Evolutionary conservation across 2,888 invertebrate species (phyloP).

Genomic region (Lobophora halterata): DNA sequence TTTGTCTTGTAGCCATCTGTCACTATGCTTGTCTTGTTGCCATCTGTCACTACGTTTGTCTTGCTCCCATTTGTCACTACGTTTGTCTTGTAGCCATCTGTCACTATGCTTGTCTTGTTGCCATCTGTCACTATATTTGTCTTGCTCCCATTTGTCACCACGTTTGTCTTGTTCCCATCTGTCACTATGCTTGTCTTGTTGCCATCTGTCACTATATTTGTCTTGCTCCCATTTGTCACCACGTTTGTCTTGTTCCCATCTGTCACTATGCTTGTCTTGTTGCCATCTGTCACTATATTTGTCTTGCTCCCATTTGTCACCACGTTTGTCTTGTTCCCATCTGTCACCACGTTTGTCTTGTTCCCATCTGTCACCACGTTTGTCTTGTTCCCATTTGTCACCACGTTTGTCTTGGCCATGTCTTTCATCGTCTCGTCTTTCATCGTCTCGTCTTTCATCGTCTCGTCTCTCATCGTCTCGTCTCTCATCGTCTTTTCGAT

Average conservation of each 20-base stretch:
- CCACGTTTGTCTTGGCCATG: slow-evolving; percentile 2
- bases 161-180: slow-evolving; percentile 7
- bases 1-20: slow-evolving; percentile 1
- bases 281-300: background rate
- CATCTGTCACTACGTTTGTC: background rate
- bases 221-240: slow-evolving; percentile 1
- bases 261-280: background rate
- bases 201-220: too few relatives aligned
- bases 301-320: too few relatives aligned
- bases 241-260: slow-evolving; percentile 7
- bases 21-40: background rate
- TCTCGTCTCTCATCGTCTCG: slow-evolving; percentile 1
- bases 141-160: slow-evolving; percentile 1
- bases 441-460: background rate
- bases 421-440: slow-evolving; percentile 2
- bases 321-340: too few relatives aligned
- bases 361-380: too few relatives aligned
- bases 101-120: slow-evolving; percentile 2
- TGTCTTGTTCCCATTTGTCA: slow-evolving; percentile 2
- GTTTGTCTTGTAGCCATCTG: too few relatives aligned
- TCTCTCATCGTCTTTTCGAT: background rate
- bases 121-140: slow-evolving; percentile 2
- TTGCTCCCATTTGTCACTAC: background rate
- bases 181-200: slow-evolving; percentile 1
- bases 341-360: slow-evolving; percentile 4